These are phyloP conservation scores for Etheostoma perlongum DNA, from an alignment of 2,797 vertebrate genomes.

Conservation along the genomic window DNA sequence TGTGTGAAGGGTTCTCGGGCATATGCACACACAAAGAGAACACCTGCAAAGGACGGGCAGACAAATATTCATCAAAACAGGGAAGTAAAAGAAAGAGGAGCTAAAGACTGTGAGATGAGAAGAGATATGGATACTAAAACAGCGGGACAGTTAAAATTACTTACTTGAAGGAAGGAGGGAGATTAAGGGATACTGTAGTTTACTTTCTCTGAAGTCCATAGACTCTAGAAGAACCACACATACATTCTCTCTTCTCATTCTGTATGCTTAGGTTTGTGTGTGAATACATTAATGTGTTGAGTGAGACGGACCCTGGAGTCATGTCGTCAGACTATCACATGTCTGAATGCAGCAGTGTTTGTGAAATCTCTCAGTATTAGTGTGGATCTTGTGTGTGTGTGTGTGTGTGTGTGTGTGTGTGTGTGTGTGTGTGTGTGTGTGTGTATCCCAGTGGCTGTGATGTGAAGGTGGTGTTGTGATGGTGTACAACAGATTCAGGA, in stretches of 20 bases:
- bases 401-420: conserved; percentile 31
- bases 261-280: not conserved
- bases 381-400: conserved; percentile 53
- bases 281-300: conserved; percentile 16
- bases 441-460: conserved; percentile 47
- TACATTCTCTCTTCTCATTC: conserved; percentile 14
- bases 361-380: conserved; percentile 51
- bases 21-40: conserved; percentile 33
- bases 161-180: not conserved
- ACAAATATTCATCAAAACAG: conserved; percentile 26
- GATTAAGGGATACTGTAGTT: conserved; percentile 4
- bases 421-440: too few relatives aligned
- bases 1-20: conserved; percentile 14
- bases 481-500: conserved; percentile 50
- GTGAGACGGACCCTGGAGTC: conserved; percentile 48
- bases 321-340: conserved; percentile 59
- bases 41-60: conserved; percentile 12
- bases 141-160: conserved; percentile 11
- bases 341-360: conserved; percentile 46
- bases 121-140: conserved; percentile 27
- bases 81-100: not conserved
- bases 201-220: not conserved
- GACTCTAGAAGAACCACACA: not conserved
- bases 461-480: conserved; percentile 54
- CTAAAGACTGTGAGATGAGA: not conserved